These are phyloP conservation scores for Pocillopora grandis DNA, from an alignment of 92 coral and sea anemone genomes.

Conservation along the genomic window DNA sequence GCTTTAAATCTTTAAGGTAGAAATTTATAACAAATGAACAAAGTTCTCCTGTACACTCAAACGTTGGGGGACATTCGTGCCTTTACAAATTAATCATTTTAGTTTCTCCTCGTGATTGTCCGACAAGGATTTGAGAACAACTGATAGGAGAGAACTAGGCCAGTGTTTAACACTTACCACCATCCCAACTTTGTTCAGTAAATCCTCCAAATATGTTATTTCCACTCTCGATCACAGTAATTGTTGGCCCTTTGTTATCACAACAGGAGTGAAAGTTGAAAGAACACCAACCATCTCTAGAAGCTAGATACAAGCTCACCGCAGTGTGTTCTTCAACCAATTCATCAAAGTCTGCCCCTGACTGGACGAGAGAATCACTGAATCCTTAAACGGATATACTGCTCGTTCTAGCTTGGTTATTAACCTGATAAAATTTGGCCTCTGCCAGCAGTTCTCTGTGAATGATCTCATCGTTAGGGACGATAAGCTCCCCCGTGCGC, in stretches of 20 bases:
- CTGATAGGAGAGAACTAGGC: no score
- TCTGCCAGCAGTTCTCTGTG: conserved; percentile 60
- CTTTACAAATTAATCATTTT: no score
- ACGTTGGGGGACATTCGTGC: no score
- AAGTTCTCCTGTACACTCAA: no score
- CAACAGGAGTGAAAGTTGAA: conserved; percentile 54
- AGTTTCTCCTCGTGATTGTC: no score
- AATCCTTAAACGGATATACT: conserved; percentile 4
- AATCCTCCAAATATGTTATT: conserved; percentile 59
- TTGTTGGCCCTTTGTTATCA: conserved; percentile 58
- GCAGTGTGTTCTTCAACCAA: conserved; percentile 48
- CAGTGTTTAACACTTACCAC: conserved; percentile 7
- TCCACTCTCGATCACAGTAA: conserved; percentile 48
- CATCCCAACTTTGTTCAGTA: conserved; percentile 35
- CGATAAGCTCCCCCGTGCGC: conserved; percentile 63
- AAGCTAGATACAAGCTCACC: conserved; percentile 30
- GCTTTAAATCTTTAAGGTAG: no score
- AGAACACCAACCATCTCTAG: conserved; percentile 48
- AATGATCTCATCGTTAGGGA: conserved; percentile 52
- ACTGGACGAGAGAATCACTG: conserved; percentile 36
- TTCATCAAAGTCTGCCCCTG: conserved; percentile 15
- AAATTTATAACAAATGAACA: no score
- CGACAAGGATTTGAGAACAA: not conserved
- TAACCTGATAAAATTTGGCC: conserved; percentile 33
- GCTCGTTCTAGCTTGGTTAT: not conserved